Percentiles rank a stretch among this genome's conserved stretches.
phyloP scores from a whole-genome alignment of 37 sponge, comb jelly and placozoan genomes.

The Geodia barretti region DNA sequence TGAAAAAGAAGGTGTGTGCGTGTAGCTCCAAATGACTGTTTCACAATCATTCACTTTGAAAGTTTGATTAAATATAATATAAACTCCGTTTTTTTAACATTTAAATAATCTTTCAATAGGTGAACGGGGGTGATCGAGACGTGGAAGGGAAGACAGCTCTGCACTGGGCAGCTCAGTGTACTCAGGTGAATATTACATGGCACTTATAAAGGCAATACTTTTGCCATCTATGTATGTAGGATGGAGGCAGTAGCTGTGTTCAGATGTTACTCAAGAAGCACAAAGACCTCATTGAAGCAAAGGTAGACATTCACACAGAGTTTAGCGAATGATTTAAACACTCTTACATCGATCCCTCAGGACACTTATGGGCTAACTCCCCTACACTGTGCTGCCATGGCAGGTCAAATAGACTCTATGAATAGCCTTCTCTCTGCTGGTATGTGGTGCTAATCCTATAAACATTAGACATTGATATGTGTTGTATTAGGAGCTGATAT shows the following conservation, averaged over 20 bases:
- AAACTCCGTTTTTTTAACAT: background rate
- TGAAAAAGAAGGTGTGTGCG: conserved; percentile 73
- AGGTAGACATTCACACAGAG: background rate
- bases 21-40: background rate
- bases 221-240: too few species aligned
- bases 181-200: conserved; percentile 14
- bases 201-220: too few species aligned
- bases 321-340: too few species aligned
- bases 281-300: conserved; percentile 25
- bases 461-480: background rate
- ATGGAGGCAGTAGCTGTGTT: conserved; percentile 8
- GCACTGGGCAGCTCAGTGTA: conserved; percentile 70
- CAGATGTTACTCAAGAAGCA: conserved; percentile 50
- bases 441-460: too few species aligned
- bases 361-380: conserved; percentile 55
- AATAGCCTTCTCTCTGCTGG: conserved; percentile 34
- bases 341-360: too few species aligned
- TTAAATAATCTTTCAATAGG: conserved; percentile 19
- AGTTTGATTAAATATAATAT: background rate
- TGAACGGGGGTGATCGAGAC: conserved; percentile 34
- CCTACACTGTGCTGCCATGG: conserved; percentile 42
- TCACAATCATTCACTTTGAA: background rate
- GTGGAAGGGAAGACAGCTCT: conserved; percentile 63
- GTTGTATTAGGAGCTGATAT: conserved; percentile 14
- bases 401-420: conserved; percentile 43